Percentiles rank a stretch among this genome's conserved stretches.
These are phyloP conservation scores for Andrena chrysosceles DNA, from an alignment of 2,888 invertebrate genomes.

Conservation along the genomic window DNA sequence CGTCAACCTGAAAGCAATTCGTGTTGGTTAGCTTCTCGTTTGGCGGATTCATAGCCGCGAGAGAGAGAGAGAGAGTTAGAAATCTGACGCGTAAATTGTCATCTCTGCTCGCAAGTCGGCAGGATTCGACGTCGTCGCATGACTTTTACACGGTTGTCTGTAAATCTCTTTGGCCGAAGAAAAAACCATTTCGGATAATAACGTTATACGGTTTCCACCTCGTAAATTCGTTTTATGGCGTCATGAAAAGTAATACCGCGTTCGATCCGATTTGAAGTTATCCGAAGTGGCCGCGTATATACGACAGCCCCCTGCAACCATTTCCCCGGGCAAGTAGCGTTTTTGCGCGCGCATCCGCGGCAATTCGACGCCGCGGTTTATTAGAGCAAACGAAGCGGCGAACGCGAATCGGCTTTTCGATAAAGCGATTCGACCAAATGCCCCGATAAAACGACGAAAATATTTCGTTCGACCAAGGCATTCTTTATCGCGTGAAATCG, in stretches of 20 bases:
- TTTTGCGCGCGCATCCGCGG: conserved; percentile 1
- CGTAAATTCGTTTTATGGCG: conserved; percentile 50
- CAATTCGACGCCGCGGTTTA: conserved; percentile 8
- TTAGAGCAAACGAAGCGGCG: background rate
- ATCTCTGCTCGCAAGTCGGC: background rate
- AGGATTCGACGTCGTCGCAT: background rate
- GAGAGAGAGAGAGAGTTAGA: background rate
- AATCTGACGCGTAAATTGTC: conserved; percentile 7
- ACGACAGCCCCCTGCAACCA: conserved; percentile 8
- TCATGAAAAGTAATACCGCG: conserved; percentile 44
- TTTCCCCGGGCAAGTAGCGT: background rate
- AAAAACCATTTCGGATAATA: conserved; percentile 52
- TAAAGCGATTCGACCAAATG: conserved; percentile 16
- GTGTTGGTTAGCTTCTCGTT: background rate
- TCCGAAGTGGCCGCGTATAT: conserved; percentile 33
- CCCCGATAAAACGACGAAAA: background rate
- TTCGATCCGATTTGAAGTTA: conserved; percentile 54
- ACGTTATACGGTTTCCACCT: conserved; percentile 50
- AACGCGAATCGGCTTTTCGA: conserved; percentile 19
- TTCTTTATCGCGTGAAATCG: background rate
- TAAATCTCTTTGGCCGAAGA: conserved; percentile 41
- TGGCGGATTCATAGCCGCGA: background rate
- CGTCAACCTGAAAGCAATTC: conserved; percentile 69
- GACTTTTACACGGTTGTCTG: conserved; percentile 3
- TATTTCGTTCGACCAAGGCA: background rate